Evolutionary conservation across 2,888 invertebrate genomes (phyloP).

Genomic region (Pachymerium ferrugineum): DNA sequence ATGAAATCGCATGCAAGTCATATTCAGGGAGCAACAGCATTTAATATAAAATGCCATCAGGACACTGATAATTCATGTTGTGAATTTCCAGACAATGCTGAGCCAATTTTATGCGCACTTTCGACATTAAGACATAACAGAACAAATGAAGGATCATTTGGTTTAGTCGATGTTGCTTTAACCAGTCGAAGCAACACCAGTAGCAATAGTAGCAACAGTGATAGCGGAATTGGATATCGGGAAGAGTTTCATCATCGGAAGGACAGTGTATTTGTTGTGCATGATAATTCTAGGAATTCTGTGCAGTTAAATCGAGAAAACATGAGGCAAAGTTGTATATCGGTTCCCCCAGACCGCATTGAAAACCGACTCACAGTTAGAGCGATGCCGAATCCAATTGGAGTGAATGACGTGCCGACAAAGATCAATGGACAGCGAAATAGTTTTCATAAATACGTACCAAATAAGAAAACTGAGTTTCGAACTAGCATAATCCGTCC

Average conservation of each 20-base stretch:
- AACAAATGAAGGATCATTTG: slow-evolving; percentile 38
- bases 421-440: slow-evolving; percentile 43
- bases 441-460: slow-evolving; percentile 45
- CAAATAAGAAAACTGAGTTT: slow-evolving; percentile 34
- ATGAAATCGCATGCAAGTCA: slow-evolving; percentile 76
- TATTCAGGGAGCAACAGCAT: slow-evolving; percentile 69
- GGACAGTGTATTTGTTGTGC: slow-evolving; percentile 44
- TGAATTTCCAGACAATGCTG: slow-evolving; percentile 83
- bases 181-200: slow-evolving; percentile 56
- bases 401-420: slow-evolving; percentile 35
- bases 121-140: slow-evolving; percentile 52
- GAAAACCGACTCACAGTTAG: slow-evolving; percentile 56
- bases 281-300: slow-evolving; percentile 40
- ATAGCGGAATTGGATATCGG: slow-evolving; percentile 89
- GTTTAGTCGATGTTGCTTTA: slow-evolving; percentile 50
- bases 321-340: background rate
- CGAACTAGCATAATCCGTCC: background rate
- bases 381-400: slow-evolving; percentile 60
- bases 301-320: background rate
- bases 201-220: slow-evolving; percentile 80
- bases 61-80: slow-evolving; percentile 58
- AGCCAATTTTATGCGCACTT: slow-evolving; percentile 57
- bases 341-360: background rate
- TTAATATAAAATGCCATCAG: slow-evolving; percentile 68
- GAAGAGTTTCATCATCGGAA: slow-evolving; percentile 58